phyloP scores from a whole-genome alignment of 2,888 invertebrate genomes.

The Drosophila infuscata region DNA sequence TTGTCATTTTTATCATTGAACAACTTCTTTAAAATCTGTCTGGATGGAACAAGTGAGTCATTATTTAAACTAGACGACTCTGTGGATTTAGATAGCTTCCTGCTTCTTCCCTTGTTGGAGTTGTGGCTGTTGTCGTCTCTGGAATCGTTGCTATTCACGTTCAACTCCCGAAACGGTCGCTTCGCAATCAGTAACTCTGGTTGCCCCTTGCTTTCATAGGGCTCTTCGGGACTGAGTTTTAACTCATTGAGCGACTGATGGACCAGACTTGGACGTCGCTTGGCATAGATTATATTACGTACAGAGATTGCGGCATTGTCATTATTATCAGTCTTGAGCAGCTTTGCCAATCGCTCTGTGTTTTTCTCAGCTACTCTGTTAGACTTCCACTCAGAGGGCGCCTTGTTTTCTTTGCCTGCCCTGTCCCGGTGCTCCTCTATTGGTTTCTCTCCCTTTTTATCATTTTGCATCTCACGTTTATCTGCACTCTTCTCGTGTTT shows the following conservation, averaged over 20 bases:
- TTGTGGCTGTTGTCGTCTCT: neutral
- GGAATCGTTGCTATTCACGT: neutral
- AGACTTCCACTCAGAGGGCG: neutral
- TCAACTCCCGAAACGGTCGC: neutral
- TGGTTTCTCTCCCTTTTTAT: neutral
- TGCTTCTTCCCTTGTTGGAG: neutral
- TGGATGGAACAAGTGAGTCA: too few species aligned
- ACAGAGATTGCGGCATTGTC: neutral
- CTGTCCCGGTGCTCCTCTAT: neutral
- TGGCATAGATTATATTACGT: neutral
- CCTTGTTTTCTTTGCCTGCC: too few species aligned
- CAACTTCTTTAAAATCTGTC: too few species aligned
- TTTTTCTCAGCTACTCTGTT: neutral
- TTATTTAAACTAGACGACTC: too few species aligned
- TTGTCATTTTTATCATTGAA: neutral
- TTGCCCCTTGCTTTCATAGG: neutral
- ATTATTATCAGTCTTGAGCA: neutral
- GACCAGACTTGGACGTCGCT: neutral
- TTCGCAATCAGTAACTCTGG: neutral
- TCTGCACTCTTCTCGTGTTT: neutral
- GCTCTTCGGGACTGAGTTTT: neutral
- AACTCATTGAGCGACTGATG: neutral
- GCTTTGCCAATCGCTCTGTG: too few species aligned
- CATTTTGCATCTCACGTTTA: neutral
- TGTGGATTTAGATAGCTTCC: too few species aligned